phyloP scores from a whole-genome alignment of 2,797 vertebrate species.

The Rachycentron canadum region DNA sequence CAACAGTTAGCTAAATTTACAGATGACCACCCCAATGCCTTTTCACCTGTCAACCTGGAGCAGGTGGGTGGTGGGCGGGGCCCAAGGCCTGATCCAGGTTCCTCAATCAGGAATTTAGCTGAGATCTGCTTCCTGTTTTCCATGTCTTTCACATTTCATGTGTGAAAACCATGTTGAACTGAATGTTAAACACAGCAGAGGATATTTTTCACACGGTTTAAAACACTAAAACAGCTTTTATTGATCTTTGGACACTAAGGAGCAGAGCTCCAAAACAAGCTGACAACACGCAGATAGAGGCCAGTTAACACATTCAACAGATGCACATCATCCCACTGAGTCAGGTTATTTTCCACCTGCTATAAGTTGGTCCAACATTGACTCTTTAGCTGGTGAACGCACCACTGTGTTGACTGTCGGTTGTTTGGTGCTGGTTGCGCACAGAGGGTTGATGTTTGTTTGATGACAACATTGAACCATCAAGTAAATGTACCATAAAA shows the following conservation, averaged over 20 bases:
- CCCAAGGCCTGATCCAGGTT: too few species aligned
- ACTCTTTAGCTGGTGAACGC: background rate
- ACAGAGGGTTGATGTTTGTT: background rate
- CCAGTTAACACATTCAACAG: background rate
- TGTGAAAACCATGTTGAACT: too few species aligned
- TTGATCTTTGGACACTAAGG: conserved; percentile 12
- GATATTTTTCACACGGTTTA: too few species aligned
- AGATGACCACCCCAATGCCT: too few species aligned
- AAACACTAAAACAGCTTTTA: conserved; percentile 12
- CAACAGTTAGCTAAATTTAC: too few species aligned
- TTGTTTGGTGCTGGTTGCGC: background rate
- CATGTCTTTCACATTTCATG: too few species aligned
- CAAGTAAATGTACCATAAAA: background rate
- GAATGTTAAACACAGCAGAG: too few species aligned
- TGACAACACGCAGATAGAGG: background rate
- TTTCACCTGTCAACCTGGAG: too few species aligned
- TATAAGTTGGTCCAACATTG: background rate
- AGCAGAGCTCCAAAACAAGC: conserved; percentile 3
- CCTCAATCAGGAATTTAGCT: too few species aligned
- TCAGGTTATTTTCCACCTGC: background rate
- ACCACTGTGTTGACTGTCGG: background rate
- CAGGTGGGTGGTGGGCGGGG: too few species aligned
- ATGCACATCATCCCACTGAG: background rate
- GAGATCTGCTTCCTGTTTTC: too few species aligned
- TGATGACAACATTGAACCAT: background rate